Conservation (phyloP, 1,140 invertebrate species). For the Stegodyphus mimosarum region DNA sequence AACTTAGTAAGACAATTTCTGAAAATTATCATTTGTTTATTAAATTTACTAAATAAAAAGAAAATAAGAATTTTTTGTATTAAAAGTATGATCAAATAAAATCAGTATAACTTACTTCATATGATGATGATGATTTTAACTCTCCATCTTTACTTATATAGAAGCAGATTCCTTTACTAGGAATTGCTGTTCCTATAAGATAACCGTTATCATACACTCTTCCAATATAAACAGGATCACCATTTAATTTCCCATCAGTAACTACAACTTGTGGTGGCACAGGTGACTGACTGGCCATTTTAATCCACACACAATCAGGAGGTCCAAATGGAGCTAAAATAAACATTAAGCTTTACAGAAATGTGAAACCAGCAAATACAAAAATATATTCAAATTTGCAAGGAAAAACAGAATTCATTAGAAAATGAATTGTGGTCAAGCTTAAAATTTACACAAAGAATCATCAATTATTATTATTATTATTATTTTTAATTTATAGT, state of each 20-base stretch:
- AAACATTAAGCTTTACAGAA: neutral
- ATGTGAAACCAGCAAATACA: neutral
- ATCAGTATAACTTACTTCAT: slow-evolving; percentile 31
- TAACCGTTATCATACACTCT: slow-evolving; percentile 27
- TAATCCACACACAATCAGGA: slow-evolving; percentile 26
- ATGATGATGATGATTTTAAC: slow-evolving; percentile 17
- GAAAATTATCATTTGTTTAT: neutral
- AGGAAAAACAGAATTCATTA: neutral
- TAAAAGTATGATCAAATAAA: neutral
- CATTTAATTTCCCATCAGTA: slow-evolving; percentile 16
- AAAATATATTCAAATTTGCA: neutral
- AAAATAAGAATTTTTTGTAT: neutral
- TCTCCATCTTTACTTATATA: slow-evolving; percentile 23
- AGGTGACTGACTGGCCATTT: neutral
- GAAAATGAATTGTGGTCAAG: neutral
- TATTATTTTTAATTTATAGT: no score
- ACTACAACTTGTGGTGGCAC: neutral
- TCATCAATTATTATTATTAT: no score
- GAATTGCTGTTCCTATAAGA: slow-evolving; percentile 29
- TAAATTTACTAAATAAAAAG: slow-evolving; percentile 4
- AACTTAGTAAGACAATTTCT: no score
- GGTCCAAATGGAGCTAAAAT: slow-evolving; percentile 42
- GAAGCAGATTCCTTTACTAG: slow-evolving; percentile 13
- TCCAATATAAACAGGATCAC: slow-evolving; percentile 12
- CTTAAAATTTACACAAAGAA: neutral